Base-by-base conservation (phyloP, 2,797 vertebrate species). In the Loriculus beryllinus region DNA sequence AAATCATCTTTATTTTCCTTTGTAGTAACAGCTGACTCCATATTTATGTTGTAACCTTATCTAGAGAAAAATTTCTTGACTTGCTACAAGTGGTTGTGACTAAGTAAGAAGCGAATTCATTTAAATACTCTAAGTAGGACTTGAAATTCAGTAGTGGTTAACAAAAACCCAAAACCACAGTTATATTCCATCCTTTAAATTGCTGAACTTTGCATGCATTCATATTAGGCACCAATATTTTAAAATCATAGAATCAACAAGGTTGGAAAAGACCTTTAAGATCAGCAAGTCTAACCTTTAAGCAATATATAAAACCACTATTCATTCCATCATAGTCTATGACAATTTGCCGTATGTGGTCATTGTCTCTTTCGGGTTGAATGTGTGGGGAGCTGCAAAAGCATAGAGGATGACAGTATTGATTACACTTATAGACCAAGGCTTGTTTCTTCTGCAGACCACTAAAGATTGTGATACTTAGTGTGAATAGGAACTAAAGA, bases 11-110 rank as follows among this genome's bases (percentile, higher is more conserved):
- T 22, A 17, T 74, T 87, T 76, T 49, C 14, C 71, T 67, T 91
- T 65, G 6, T 72, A 45, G 65, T 95, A 95, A 92, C 78, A 85
- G 92, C 74, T 96, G 96, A 71, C 95, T 97, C 96, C 96, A 96
- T 97, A 96, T 94, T 92, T 96, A 37, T 40, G 7, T 52, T 70
- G 29, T 60, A 85, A 62, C 39, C 23, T 64, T 40, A 59, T 22
- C 33, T 70, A 65, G 68, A 77, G 78, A 26, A 59, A 63, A 35
- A 70, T 14, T 47, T 40, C 28, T 86, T 68, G 69, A 35, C 64
- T 92, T 82, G 56, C 13, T 79, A 35, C n/a, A 42, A 51, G 69
- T 59, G 60, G 7, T 49, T 86, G 40, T 86, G 67, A 33, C n/a
- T 62, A 26, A 71, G 14, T 13, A 60, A 85, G 64, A 90, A 76